These are phyloP conservation scores for Synodontis membranacea DNA, from an alignment of 2,113 vertebrate genomes.

Conservation along the genomic window DNA sequence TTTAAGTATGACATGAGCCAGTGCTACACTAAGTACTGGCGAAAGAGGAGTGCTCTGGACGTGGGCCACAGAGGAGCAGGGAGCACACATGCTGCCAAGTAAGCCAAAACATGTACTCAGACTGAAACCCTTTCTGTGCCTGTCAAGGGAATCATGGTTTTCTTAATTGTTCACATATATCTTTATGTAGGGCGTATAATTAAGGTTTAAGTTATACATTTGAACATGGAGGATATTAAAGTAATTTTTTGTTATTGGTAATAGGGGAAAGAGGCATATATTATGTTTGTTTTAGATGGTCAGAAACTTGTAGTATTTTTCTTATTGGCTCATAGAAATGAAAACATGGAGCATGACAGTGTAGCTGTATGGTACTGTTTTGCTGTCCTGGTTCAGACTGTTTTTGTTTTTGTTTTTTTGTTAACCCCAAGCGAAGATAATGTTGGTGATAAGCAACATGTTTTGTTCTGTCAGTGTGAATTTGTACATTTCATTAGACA, in stretches of 20 bases:
- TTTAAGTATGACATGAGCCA: constrained; percentile 84
- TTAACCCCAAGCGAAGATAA: background rate
- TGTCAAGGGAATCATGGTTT: background rate
- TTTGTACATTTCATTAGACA: background rate
- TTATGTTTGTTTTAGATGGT: background rate
- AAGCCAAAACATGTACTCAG: constrained; percentile 34
- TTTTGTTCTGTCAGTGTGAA: background rate
- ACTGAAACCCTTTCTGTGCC: background rate
- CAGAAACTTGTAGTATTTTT: background rate
- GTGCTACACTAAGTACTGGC: constrained; percentile 92
- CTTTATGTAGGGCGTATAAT: background rate
- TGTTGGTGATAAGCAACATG: background rate
- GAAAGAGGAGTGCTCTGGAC: constrained; percentile 82
- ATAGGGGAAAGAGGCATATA: background rate
- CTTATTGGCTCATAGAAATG: background rate
- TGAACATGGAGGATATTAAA: background rate
- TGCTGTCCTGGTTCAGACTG: background rate
- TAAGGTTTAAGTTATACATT: background rate
- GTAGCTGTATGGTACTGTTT: background rate
- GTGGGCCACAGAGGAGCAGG: constrained; percentile 95
- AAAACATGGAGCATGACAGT: background rate
- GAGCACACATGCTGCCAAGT: constrained; percentile 87
- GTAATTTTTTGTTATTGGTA: background rate
- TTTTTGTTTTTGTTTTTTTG: too few species aligned
- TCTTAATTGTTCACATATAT: background rate